Conservation (phyloP, 2,113 vertebrate genomes). For the Tetraodon nigroviridis region DNA sequence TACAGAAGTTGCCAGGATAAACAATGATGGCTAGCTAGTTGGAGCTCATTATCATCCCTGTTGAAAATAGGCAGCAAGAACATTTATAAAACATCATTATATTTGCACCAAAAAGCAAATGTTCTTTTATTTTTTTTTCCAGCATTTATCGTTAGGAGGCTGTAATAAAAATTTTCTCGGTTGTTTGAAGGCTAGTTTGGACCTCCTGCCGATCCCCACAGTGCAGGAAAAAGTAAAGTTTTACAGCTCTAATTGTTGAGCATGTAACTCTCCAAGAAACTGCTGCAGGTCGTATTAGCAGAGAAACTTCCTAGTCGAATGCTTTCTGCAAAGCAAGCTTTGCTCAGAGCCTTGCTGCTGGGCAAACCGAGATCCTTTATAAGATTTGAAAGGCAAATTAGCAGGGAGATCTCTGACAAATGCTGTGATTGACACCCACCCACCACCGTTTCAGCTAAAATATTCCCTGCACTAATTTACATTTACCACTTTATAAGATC, state of each 20-base stretch:
- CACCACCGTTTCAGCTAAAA: constrained; percentile 32
- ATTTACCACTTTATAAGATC: no score
- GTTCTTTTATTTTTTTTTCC: no score
- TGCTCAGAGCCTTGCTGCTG: constrained; percentile 35
- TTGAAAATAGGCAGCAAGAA: no score
- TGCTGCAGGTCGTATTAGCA: constrained; percentile 20
- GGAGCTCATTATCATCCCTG: no score
- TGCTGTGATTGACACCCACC: constrained; percentile 23
- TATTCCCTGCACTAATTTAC: no score
- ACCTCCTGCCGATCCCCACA: constrained; percentile 9
- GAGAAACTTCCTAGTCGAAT: neutral
- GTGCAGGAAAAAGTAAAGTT: constrained; percentile 10
- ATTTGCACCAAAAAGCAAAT: no score
- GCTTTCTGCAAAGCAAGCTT: constrained; percentile 45
- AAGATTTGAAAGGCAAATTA: no score
- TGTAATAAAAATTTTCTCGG: neutral
- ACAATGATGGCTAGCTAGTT: no score
- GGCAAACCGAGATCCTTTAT: constrained; percentile 24
- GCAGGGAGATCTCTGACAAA: neutral
- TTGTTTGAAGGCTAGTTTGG: neutral
- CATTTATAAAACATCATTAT: neutral
- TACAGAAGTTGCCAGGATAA: no score
- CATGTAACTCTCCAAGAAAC: constrained; percentile 19
- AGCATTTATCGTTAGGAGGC: neutral
- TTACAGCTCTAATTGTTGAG: neutral